Base-by-base conservation (phyloP, 1,140 invertebrate genomes). In the Campoletis sonorensis region DNA sequence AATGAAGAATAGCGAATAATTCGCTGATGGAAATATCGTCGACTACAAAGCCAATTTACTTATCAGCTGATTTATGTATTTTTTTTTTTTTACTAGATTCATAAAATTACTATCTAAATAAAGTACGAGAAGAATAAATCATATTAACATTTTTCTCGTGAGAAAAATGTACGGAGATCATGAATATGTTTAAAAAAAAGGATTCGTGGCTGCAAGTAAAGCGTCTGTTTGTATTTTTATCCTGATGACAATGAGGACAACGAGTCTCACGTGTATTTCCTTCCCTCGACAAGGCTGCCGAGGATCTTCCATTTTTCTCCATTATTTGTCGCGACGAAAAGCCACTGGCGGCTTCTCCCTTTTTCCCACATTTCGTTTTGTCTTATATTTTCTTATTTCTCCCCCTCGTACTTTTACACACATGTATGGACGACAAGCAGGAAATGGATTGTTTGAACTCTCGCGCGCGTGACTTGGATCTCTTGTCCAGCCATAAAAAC, bases 371-470 rank as follows among this genome's bases (percentile, higher is more conserved):
- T 58, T 23, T 23, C 7, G 18, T 58, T n/a, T 23, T 58, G 54
- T 58, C 54, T 21, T 10, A 58, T 58, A 1, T 58, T n/a, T 58
- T 23, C 21, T n/a, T 58, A 4, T 58, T 18, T 58, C 0, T 10
- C 18, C 21, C 13, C 18, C 21, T n/a, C 0, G 40, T 64, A 26
- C 23, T 15, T 45, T 5, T 64, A 26, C 23, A 26, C 23, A 26
- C 23, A 26, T 64, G 21, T 64, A 64, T 64, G 23, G 21, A 64
- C 23, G 61, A 64, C 61, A 26, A 64, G 23, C 61, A 23, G 61
- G 61, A 64, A 64, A 64, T 64, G 61, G 61, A 64, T 64, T 23
- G 61, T 64, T 64, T 64, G 61, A 64, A 23, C 61, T 64, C 61
- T 27, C 27, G 23, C 11, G 61, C 23, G 61, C 23, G 61, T 27